These are phyloP conservation scores for Spodoptera picta DNA, from an alignment of 2,888 invertebrate genomes.

Conservation along the genomic window DNA sequence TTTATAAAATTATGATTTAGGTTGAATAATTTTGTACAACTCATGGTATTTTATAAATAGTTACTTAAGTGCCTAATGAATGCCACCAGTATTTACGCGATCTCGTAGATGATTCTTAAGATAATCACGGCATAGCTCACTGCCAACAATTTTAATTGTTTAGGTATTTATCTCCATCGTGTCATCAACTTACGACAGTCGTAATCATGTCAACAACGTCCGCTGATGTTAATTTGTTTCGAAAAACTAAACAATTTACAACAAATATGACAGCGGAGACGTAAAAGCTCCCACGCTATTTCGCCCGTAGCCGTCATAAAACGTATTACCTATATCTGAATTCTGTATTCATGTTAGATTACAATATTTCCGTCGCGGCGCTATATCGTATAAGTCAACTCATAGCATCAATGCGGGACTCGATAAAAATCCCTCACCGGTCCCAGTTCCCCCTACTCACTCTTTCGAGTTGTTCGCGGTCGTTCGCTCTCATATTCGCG, in stretches of 20 bases:
- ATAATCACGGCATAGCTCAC: conserved; percentile 5
- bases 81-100: not conserved
- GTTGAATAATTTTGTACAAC: conserved; percentile 7
- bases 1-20: conserved; percentile 2
- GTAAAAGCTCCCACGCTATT: conserved; percentile 67
- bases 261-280: conserved; percentile 56
- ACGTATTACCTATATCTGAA: conserved; percentile 73
- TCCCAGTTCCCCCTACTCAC: conserved; percentile 63
- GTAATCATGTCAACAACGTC: conserved; percentile 50
- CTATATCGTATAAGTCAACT: conserved; percentile 72
- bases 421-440: conserved; percentile 74
- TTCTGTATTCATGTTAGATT: conserved; percentile 80
- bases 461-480: conserved; percentile 61
- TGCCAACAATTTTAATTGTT: conserved; percentile 13
- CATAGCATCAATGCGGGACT: conserved; percentile 73
- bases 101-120: conserved; percentile 9
- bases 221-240: conserved; percentile 52
- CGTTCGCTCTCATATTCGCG: conserved; percentile 61
- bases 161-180: conserved; percentile 23
- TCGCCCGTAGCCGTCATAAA: conserved; percentile 66
- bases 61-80: no score
- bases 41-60: not conserved
- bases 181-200: conserved; percentile 24
- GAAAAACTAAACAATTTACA: conserved; percentile 63
- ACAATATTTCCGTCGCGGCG: conserved; percentile 75